Evolutionary conservation across 2,113 vertebrate genomes (phyloP).

Genomic region (Corythaixoides concolor): DNA sequence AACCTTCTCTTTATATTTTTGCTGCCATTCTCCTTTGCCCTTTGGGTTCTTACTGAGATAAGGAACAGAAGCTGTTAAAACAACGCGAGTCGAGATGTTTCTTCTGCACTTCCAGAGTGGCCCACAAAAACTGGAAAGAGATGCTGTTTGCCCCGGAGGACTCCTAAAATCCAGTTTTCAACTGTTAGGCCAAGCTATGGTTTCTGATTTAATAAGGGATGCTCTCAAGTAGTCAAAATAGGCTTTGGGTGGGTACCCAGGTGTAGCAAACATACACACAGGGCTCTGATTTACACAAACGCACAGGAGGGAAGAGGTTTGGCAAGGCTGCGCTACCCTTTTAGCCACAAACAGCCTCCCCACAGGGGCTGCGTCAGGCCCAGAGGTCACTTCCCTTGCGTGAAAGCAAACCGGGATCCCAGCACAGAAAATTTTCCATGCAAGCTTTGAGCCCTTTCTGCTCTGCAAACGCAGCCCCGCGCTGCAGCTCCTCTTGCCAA

Average conservation of each 20-base stretch:
- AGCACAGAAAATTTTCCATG: not conserved
- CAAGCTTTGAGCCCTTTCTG: not conserved
- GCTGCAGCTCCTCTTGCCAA: not conserved
- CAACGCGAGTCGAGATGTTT: not conserved
- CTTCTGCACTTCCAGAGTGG: not conserved
- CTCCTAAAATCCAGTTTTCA: not conserved
- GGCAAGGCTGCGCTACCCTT: not conserved
- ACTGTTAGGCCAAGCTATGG: not conserved
- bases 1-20: not conserved
- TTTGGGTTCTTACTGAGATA: not conserved
- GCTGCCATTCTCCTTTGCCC: not conserved
- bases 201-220: not conserved
- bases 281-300: not conserved
- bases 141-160: not conserved
- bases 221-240: not conserved
- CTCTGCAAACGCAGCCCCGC: conserved; percentile 20
- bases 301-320: not conserved
- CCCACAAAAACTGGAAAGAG: not conserved
- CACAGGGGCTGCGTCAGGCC: not conserved
- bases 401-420: not conserved
- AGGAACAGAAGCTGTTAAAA: not conserved
- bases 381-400: not conserved
- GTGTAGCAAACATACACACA: not conserved
- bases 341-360: not conserved
- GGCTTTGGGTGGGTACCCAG: not conserved